Evolutionary conservation across 92 coral and sea anemone species (phyloP).

Genomic region (Zoanthus gigantus): DNA sequence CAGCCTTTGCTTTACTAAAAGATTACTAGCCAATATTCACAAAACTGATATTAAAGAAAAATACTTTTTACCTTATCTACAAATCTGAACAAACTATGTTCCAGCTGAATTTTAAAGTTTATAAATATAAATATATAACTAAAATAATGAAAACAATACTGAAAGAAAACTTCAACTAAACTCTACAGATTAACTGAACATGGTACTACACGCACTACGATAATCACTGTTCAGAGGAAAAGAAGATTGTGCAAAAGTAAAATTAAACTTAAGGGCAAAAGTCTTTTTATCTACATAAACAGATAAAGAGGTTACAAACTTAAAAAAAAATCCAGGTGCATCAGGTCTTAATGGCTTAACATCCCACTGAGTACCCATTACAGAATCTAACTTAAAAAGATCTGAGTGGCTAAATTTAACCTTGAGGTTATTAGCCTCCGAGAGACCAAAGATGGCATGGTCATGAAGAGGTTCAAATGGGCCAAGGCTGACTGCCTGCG

Average conservation of each 20-base stretch:
- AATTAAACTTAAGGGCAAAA: constrained; percentile 17
- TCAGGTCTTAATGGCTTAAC: constrained; percentile 21
- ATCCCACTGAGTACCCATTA: constrained; percentile 16
- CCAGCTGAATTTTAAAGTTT: background rate
- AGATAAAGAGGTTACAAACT: background rate
- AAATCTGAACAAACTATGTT: constrained; percentile 1
- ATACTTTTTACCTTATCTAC: background rate
- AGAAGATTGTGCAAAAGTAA: constrained; percentile 8
- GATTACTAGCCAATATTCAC: constrained; percentile 7
- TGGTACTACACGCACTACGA: background rate
- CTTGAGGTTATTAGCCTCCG: constrained; percentile 8
- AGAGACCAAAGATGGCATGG: constrained; percentile 9
- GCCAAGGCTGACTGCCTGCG: constrained; percentile 8
- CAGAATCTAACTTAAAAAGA: constrained; percentile 18
- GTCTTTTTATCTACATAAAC: constrained; percentile 24
- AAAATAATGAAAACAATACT: constrained; percentile 11
- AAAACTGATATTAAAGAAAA: background rate
- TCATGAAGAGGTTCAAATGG: constrained; percentile 11
- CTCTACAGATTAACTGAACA: constrained; percentile 1
- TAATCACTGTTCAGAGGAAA: background rate
- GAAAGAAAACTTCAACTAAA: constrained; percentile 14
- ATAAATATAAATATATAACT: background rate
- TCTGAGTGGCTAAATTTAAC: constrained; percentile 7
- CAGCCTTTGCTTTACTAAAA: background rate
- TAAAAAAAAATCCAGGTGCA: constrained; percentile 19